Evolutionary conservation across 2,797 vertebrate species (phyloP).

Genomic region (Phalloptychus januarius): DNA sequence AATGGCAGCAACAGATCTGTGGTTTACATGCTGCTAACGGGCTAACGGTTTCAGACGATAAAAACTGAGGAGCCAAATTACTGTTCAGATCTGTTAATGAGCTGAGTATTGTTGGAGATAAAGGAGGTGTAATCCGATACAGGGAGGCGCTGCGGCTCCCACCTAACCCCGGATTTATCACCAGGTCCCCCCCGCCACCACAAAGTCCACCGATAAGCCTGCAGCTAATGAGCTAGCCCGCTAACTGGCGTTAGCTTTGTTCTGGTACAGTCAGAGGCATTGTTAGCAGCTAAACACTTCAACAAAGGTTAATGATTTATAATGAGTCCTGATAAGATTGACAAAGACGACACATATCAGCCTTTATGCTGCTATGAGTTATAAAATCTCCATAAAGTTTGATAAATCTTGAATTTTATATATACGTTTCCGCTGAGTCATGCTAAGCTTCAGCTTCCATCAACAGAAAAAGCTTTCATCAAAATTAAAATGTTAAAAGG

Average conservation of each 20-base stretch:
- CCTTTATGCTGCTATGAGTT: background rate
- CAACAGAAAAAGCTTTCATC: background rate
- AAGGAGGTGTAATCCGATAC: constrained; percentile 40
- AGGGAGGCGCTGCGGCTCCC: constrained; percentile 35
- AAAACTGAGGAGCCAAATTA: background rate
- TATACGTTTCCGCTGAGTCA: background rate
- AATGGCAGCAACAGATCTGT: background rate
- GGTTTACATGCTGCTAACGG: too few relatives aligned
- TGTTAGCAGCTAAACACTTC: background rate
- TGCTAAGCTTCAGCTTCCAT: background rate
- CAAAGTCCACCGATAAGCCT: constrained; percentile 51
- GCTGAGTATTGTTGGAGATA: constrained; percentile 17
- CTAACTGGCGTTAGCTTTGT: constrained; percentile 6
- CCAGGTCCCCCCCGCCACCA: constrained; percentile 10
- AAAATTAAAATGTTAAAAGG: background rate
- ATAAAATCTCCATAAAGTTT: background rate
- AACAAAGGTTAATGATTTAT: constrained; percentile 1
- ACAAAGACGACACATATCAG: background rate
- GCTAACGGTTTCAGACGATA: background rate
- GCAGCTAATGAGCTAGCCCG: constrained; percentile 54
- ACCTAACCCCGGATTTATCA: constrained; percentile 47
- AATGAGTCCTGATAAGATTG: background rate
- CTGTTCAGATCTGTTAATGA: constrained; percentile 4
- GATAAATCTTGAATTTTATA: background rate
- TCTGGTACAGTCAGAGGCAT: constrained; percentile 7